Evolutionary conservation across 2,888 invertebrate genomes (phyloP), one percentile per base, ranked within the genome.

Genomic region (Spicauda simplicius): DNA sequence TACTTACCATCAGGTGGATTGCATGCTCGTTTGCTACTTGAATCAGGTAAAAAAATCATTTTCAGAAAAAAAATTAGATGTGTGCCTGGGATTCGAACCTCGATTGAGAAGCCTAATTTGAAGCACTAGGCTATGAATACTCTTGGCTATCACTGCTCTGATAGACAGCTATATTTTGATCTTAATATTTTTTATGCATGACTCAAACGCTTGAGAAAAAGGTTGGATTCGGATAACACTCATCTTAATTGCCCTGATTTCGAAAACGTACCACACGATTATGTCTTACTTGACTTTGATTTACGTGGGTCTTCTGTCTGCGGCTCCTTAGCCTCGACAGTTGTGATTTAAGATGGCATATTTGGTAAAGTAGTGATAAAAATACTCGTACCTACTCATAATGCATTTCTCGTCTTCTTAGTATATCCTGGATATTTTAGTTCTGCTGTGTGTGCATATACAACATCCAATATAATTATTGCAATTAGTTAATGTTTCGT

Each of bases 231-330:
- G 56, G 59, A 59, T 41, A 60, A 33, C 59, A 59, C 48, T 18
- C 30, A 58, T 64, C 60, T 53, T 60, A 59, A 68, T 85, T 54
- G 59, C 45, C 65, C 65, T 48, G 45, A 30, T 58, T 65, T 64
- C 45, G 45, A 8, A 59, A 45, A 30, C 41, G 45, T 33, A 20
- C 48, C n/a, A 33, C 55, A 54, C 45, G 54, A 60, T 66, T 66
- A 55, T 30, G 54, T 65, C 65, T 65, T 30, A 48, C 59, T 59
- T 53, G 65, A 66, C 60, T 66, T 66, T 66, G 60, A 66, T 66
- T 60, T 55, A 66, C 48, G 8, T 48, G 18, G 30, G 54, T 16
- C 33, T 48, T 59, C 59, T 60, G 66, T 66, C 66, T 37, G 55
- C 66, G 55, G 55, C 60, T 55, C 54, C 65, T 65, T 59, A 6